These are phyloP conservation scores for Hypomesus transpacificus DNA, from an alignment of 2,113 vertebrate genomes.

Conservation along the genomic window DNA sequence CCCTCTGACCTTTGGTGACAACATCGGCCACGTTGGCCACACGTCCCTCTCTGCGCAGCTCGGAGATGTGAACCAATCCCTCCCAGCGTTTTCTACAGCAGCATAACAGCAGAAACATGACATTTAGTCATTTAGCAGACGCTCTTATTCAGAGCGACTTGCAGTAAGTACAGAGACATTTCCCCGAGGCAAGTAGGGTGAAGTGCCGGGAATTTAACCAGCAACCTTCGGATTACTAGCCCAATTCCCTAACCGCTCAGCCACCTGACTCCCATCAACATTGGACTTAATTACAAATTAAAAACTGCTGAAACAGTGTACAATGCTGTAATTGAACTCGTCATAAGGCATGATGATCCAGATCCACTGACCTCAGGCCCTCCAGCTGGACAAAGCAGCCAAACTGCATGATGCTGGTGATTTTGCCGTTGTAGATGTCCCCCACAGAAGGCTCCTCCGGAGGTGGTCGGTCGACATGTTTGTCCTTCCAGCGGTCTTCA, in stretches of 20 bases:
- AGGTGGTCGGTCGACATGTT: constrained; percentile 89
- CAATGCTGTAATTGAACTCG: not conserved
- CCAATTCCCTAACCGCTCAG: no score
- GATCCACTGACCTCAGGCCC: constrained; percentile 79
- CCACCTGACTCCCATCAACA: no score
- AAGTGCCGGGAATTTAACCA: no score
- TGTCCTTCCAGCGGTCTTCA: constrained; percentile 87
- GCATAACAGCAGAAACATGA: not conserved
- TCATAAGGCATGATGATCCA: not conserved
- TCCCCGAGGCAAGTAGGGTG: no score
- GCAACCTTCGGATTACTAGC: no score
- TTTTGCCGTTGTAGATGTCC: constrained; percentile 96
- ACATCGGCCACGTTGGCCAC: constrained; percentile 97
- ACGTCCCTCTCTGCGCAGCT: constrained; percentile 90
- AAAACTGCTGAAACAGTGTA: not conserved
- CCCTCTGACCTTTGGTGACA: constrained; percentile 96
- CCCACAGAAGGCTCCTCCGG: constrained; percentile 93
- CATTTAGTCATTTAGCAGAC: no score
- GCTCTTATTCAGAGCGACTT: no score
- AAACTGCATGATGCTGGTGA: constrained; percentile 99
- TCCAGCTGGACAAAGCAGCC: constrained; percentile 98
- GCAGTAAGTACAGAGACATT: no score
- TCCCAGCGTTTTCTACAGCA: constrained; percentile 91
- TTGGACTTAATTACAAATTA: not conserved
- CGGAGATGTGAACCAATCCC: constrained; percentile 95